A percentile compares a stretch with the other conserved stretches of the same genome.
These are phyloP conservation scores for Acomys russatus DNA, from an alignment of 2,797 vertebrate species.

Conservation along the genomic window DNA sequence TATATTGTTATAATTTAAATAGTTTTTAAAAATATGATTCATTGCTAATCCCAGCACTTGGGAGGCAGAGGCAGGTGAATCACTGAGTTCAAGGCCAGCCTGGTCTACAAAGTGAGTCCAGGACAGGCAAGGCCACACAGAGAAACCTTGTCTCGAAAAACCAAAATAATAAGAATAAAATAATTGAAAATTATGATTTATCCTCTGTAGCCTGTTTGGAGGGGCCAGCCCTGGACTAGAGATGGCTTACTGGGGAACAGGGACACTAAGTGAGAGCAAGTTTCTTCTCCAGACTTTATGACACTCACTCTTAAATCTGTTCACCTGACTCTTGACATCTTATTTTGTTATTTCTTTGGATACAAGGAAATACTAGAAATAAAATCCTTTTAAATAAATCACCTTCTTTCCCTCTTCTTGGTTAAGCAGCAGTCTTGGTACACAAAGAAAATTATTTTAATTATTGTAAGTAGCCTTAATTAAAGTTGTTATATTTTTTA, in stretches of 20 bases:
- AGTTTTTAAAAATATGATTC: too few species aligned
- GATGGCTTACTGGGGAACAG: background rate
- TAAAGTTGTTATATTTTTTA: background rate
- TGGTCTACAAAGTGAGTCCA: too few species aligned
- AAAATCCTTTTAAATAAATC: background rate
- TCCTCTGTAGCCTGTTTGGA: background rate
- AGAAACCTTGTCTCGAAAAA: too few species aligned
- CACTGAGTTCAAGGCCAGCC: too few species aligned
- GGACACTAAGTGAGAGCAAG: background rate
- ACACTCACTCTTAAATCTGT: background rate
- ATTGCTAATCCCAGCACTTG: too few species aligned
- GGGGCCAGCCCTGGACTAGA: background rate
- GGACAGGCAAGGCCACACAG: too few species aligned
- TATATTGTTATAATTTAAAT: fast-evolving
- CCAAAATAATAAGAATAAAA: too few species aligned
- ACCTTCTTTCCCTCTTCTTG: background rate
- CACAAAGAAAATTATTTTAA: slow-evolving; percentile 10
- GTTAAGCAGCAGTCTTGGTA: background rate
- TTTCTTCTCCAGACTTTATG: background rate
- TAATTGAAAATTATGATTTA: background rate
- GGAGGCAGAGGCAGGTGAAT: too few species aligned
- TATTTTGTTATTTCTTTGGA: background rate
- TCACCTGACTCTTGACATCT: background rate
- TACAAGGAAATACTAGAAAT: background rate
- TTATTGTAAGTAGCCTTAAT: background rate